Base-by-base conservation (phyloP, 2,797 vertebrate species). In the Thalassophryne amazonica region DNA sequence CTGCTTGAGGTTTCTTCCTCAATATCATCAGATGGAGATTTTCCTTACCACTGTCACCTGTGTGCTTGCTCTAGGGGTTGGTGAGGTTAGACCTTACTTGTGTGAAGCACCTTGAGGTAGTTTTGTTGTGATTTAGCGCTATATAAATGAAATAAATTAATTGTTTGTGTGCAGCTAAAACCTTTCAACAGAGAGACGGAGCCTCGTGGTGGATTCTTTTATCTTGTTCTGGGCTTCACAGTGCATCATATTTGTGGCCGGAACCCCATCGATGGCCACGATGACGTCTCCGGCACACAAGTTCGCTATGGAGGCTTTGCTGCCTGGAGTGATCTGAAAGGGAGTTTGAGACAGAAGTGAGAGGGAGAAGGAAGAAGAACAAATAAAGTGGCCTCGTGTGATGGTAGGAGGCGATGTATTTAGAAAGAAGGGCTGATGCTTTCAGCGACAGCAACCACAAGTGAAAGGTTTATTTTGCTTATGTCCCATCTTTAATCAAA, bases 201-300 rank as follows among this genome's bases (percentile, higher is more conserved):
- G 93, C 68, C 91, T 92, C 39, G 80, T 51, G 43, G 54, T 61
- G 15, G 93, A 90, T 40, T 95, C 93, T 73, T 97, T 99, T 55
- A 99, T 97, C 78, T 90, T 93, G 83, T 93, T 95, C 83, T 99
- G 97, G 10, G 96, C 96, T 34, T 98, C 95, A 3, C 91, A 93
- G 50, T 98, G 97, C 76, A 95, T 93, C 95, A 99, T 94, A 49
- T 89, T 87, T 24, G 90, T 73, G n/a, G 95, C 92, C 1, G 90
- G 65, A 14, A 86, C 85, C n/a, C 96, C 96, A 24, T 97, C 93
- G 16, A 98, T 97, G 60, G 95, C 92, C 82, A 96, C 21, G 79
- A 99, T 93, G 50, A 97, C 58, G 35, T 98, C 97, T 12, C 97
- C 97, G 1, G 95, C 86, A 38, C 88, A 94, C 59, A 99, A 75